Evolutionary conservation across 2,113 vertebrate species (phyloP).

Genomic region (Phyllostomus hastatus): DNA sequence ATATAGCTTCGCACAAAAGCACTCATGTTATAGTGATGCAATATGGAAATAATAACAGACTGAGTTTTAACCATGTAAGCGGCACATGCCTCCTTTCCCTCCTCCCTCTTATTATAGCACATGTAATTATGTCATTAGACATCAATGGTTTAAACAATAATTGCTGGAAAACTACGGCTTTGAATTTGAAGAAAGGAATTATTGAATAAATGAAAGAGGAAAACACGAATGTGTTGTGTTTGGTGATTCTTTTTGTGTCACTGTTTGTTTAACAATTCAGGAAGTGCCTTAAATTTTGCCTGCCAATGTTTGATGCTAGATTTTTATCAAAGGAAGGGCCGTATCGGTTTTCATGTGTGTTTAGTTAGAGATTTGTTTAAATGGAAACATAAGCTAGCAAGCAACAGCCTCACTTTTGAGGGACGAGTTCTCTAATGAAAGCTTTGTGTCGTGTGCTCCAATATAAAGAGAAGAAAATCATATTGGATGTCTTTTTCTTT

Average conservation of each 20-base stretch:
- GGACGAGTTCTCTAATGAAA: background rate
- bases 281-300: conserved; percentile 51
- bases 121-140: conserved; percentile 18
- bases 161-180: conserved; percentile 23
- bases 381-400: conserved; percentile 55
- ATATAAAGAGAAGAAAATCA: background rate
- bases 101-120: background rate
- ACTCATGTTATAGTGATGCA: background rate
- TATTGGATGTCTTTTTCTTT: background rate
- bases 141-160: conserved; percentile 21
- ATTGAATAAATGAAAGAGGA: background rate
- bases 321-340: conserved; percentile 59
- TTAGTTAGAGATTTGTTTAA: conserved; percentile 64
- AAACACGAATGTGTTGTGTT: background rate
- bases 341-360: conserved; percentile 46
- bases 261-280: conserved; percentile 52
- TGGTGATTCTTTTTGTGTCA: background rate
- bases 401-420: background rate
- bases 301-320: conserved; percentile 56
- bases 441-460: background rate
- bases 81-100: background rate
- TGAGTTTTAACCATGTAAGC: background rate
- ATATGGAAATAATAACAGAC: conserved; percentile 29
- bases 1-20: background rate
- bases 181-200: conserved; percentile 44